These are phyloP conservation scores for Bombus superbus DNA, from an alignment of 1,140 invertebrate genomes.

Conservation along the genomic window DNA sequence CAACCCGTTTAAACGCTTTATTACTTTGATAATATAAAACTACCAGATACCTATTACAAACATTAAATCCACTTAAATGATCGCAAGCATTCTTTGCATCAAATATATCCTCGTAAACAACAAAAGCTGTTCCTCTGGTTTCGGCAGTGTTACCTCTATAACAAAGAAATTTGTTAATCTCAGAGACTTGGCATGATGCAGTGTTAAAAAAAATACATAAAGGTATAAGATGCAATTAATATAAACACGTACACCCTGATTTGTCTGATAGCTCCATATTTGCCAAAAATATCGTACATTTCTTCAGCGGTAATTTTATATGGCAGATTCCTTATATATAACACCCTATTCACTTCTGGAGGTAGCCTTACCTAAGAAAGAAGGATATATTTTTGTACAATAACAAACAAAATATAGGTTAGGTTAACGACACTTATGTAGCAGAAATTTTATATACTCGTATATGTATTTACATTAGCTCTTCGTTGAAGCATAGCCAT, in stretches of 20 bases:
- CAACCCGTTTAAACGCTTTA: constrained; percentile 98
- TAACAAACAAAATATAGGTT: constrained; percentile 26
- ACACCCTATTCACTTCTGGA: constrained; percentile 98
- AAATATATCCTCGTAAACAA: constrained; percentile 99
- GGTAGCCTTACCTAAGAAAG: constrained; percentile 94
- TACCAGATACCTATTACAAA: constrained; percentile 98
- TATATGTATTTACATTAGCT: constrained; percentile 83
- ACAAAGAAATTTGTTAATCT: constrained; percentile 54
- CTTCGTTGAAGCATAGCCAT: constrained; percentile 85
- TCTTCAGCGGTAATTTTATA: constrained; percentile 99
- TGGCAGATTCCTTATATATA: constrained; percentile 98
- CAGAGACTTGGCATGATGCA: not conserved
- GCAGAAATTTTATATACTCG: not conserved
- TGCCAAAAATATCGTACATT: constrained; percentile 99
- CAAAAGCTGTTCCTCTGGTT: constrained; percentile 99
- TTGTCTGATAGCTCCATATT: constrained; percentile 99
- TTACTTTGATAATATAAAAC: constrained; percentile 98
- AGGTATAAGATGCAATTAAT: not conserved
- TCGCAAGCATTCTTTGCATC: constrained; percentile 99
- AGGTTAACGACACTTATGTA: not conserved
- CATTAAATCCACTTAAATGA: constrained; percentile 99
- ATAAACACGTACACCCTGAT: constrained; percentile 95
- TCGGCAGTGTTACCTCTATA: constrained; percentile 98
- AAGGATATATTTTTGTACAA: constrained; percentile 33
- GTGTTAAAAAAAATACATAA: not conserved